Evolutionary conservation across 2,888 invertebrate species (phyloP), one percentile per base, ranked within the genome.

Genomic region (Lasius platythorax): DNA sequence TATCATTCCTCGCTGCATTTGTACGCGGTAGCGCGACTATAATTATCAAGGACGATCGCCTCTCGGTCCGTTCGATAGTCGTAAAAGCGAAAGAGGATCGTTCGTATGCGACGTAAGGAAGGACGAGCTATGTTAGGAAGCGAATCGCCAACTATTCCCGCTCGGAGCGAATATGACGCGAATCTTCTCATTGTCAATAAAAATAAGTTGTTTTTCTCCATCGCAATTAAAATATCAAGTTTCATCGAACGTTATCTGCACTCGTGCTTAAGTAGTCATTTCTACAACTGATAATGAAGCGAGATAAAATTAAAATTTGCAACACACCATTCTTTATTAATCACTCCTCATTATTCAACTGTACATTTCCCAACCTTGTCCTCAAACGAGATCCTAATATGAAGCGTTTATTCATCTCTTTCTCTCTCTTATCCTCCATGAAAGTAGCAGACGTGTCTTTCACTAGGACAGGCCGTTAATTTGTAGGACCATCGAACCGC

Each of bases 401-500:
- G 12, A 56, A 43, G n/a, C 12, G n/a, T 68, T 43, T 68, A 15
- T 68, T 43, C 30, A 30, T 15, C 37, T 43, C 72, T 83, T 9
- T 66, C 64, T 37, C 79, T 28, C n/a, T 2, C n/a, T 43, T 46
- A 18, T 28, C 5, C 23, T 23, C n/a, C 23, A 28, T 50, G 61
- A 23, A 63, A 63, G n/a, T 66, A 43, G 56, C 66, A 66, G 67
- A 53, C 33, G 58, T 23, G 74, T 64, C 84, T 64, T 40, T 30
- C 67, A 23, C 75, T 76, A 37, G 66, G 79, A 83, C 87, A 79
- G 91, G 85, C 89, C 91, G 92, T 93, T 94, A 93, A 94, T 94
- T 94, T 93, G 92, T 93, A 90, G 91, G 83, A 87, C 88, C 88
- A 92, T 87, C 86, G 86, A 88, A 90, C 92, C 91, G 88, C 91